Conservation (phyloP, 2,113 vertebrate genomes). For the Etheostoma spectabile region DNA sequence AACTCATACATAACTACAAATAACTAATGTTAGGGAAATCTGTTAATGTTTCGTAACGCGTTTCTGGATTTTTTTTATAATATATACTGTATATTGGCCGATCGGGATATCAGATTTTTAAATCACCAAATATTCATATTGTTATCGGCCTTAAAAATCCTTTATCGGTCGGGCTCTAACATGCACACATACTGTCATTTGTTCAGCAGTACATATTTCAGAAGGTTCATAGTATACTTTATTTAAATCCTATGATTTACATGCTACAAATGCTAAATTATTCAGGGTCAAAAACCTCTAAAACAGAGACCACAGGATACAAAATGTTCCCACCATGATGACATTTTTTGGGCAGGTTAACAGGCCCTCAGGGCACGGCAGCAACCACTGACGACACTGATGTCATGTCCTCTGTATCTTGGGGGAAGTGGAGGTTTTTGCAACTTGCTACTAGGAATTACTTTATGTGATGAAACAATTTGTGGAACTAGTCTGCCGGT, state of each 20-base stretch:
- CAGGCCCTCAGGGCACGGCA: background rate
- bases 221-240: background rate
- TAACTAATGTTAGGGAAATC: too few species aligned
- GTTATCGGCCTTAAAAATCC: too few species aligned
- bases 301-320: background rate
- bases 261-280: too few species aligned
- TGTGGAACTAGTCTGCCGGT: background rate
- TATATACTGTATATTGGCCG: too few species aligned
- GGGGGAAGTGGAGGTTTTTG: background rate
- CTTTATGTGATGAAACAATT: background rate
- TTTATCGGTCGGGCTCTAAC: too few species aligned
- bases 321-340: background rate
- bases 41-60: too few species aligned
- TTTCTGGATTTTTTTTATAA: too few species aligned
- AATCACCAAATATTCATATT: too few species aligned
- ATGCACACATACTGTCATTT: background rate
- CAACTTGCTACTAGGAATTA: background rate
- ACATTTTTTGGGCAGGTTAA: slow-evolving; percentile 2
- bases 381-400: background rate
- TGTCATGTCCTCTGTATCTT: background rate
- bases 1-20: too few species aligned
- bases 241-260: background rate
- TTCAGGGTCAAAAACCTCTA: background rate
- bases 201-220: background rate
- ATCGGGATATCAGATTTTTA: too few species aligned